Base-by-base conservation (phyloP, 2,113 vertebrate genomes). In the Zosterops japonicus region DNA sequence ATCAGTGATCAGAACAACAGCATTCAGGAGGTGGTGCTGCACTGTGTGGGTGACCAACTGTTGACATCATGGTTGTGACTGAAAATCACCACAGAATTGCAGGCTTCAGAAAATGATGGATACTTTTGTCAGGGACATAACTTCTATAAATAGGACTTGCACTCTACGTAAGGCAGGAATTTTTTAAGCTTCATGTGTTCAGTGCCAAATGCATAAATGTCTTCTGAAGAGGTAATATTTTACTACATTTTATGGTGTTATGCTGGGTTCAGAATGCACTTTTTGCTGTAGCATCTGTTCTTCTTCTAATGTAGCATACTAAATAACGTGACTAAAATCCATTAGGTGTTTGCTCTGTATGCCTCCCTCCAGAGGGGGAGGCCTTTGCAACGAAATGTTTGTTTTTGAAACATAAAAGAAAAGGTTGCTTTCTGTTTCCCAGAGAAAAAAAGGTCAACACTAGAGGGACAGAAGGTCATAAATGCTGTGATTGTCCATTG, bases 341-440 rank as follows among this genome's bases (percentile, higher is more conserved):
- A 4, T 57, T 84, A 82, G 47, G 53, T 84, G 47, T 88, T 94
- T 92, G 35, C 63, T 94, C 76, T 68, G 19, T 81, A 17, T 33
- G 56, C 64, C 24, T 74, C 77, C 57, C 59, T 90, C 39, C 5
- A 52, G 67, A 70, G 41, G 7, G 20, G 35, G 19, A 86, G 56
- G 83, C 23, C n/a, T 87, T 90, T 68, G 56, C 0, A 1, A 44
- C 49, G 28, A 36, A 68, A n/a, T 74, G 52, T 92, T 96, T 89
- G 64, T 90, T 92, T 90, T 93, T 80, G 90, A 83, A 94, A 89
- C 75, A 50, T 44, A 11, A 71, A 86, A 88, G 64, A 67, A 90
- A 78, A 94, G 39, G 76, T 96, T 87, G 27, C 41, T 93, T 89
- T 94, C 88, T 81, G 64, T 89, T 95, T 95, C 71, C 61, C 76